Conservation (phyloP, 2,797 vertebrate genomes). For the Buceros bicornis region DNA sequence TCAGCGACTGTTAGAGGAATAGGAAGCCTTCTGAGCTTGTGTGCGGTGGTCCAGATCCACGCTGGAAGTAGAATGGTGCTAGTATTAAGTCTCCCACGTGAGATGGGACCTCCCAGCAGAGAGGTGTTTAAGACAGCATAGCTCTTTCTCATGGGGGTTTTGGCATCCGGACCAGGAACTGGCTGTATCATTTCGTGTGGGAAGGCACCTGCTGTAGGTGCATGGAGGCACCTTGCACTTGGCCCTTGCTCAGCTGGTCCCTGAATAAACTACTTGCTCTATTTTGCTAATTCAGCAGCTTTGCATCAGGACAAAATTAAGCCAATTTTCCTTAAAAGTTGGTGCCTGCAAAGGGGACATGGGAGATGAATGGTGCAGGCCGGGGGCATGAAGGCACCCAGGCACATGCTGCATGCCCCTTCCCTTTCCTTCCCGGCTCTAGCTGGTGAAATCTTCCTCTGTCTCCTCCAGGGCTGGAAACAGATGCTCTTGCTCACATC, state of each 20-base stretch:
- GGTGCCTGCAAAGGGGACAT: not conserved
- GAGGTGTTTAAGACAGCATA: not conserved
- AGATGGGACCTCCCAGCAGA: not conserved
- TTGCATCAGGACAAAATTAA: not conserved
- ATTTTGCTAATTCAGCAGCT: not conserved
- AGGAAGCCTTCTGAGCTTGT: not conserved
- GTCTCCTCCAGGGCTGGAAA: not conserved
- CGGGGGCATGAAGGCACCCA: not conserved
- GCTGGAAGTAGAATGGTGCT: not conserved
- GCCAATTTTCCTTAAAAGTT: not conserved
- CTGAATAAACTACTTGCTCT: not conserved
- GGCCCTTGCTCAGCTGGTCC: not conserved
- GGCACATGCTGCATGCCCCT: not conserved
- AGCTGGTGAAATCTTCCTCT: not conserved
- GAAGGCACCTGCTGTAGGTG: not conserved
- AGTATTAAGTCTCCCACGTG: not conserved
- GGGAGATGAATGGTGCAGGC: not conserved
- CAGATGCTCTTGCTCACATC: not conserved
- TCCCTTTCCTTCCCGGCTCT: not conserved
- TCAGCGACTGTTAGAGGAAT: not conserved
- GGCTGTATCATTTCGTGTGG: fast-evolving
- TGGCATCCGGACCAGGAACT: not conserved
- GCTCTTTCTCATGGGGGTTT: not conserved
- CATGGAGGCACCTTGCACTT: not conserved
- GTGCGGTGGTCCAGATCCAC: not conserved